Percentiles rank a stretch among this genome's conserved stretches.
Conservation (phyloP, 2,797 vertebrate genomes). For the Brachyrhaphis roseni region DNA sequence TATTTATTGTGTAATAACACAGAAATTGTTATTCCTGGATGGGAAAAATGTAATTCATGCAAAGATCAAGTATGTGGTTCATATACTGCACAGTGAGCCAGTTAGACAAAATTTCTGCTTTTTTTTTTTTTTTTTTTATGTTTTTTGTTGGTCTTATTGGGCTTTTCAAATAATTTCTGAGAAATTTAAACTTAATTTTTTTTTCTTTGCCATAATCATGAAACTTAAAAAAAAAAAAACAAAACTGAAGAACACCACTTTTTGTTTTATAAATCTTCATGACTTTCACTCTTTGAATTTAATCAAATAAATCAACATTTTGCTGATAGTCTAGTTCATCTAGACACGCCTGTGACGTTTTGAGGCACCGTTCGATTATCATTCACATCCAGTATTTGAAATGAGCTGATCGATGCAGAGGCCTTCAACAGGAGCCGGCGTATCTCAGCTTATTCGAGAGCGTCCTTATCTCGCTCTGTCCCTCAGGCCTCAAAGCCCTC, state of each 20-base stretch:
- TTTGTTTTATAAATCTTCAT: background rate
- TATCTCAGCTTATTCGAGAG: conserved; percentile 56
- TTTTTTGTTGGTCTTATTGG: background rate
- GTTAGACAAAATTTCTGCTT: background rate
- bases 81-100: background rate
- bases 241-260: background rate
- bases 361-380: conserved; percentile 45
- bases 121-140: background rate
- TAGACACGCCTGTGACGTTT: conserved; percentile 21
- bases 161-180: background rate
- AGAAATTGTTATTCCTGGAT: conserved; percentile 42
- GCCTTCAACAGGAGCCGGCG: conserved; percentile 54
- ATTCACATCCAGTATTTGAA: conserved; percentile 67
- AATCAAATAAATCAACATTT: background rate
- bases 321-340: background rate
- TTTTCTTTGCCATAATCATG: background rate
- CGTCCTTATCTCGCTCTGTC: conserved; percentile 62
- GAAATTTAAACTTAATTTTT: background rate
- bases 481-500: conserved; percentile 56
- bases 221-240: background rate
- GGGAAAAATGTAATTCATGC: conserved; percentile 28
- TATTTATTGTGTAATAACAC: conserved; percentile 28
- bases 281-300: background rate
- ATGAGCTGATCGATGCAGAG: conserved; percentile 60
- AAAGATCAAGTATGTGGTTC: background rate